A percentile compares a stretch with the other conserved stretches of the same genome.
Conservation (phyloP, 2,888 invertebrate species). For the Boloria euphrosyne region DNA sequence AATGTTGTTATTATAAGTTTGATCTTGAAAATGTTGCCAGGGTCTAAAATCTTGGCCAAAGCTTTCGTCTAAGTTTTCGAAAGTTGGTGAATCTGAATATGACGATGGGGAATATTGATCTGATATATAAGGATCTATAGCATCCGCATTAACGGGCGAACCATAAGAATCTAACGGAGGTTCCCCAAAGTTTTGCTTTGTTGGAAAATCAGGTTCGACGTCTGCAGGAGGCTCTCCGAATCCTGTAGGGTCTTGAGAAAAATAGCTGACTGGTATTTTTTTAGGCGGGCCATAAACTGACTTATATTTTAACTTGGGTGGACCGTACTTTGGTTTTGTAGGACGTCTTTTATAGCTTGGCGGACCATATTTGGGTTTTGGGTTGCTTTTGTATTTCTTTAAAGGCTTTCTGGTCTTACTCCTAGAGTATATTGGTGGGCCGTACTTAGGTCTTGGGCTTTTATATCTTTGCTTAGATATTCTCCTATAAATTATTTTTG, state of each 20-base stretch:
- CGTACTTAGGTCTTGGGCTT: constrained; percentile 50
- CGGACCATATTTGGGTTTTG: constrained; percentile 50
- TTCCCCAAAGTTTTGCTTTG: constrained; percentile 52
- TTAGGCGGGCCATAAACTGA: constrained; percentile 51
- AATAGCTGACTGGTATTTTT: constrained; percentile 42
- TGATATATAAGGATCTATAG: constrained; percentile 26
- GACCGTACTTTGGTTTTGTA: constrained; percentile 50
- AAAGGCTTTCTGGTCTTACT: constrained; percentile 51
- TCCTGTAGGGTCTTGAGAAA: constrained; percentile 45
- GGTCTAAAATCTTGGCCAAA: constrained; percentile 46
- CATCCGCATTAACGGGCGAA: constrained; percentile 43
- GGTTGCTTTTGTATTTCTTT: constrained; percentile 55
- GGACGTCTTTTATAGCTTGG: constrained; percentile 49
- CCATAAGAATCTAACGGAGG: constrained; percentile 65
- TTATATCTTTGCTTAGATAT: constrained; percentile 50
- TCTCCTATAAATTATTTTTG: constrained; percentile 60
- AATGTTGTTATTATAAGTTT: constrained; percentile 48
- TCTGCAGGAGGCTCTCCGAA: constrained; percentile 68
- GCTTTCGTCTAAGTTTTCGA: constrained; percentile 28
- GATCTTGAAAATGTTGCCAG: constrained; percentile 48
- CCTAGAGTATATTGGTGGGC: constrained; percentile 51
- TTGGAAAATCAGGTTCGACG: constrained; percentile 43
- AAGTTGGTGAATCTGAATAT: constrained; percentile 42
- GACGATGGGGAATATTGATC: constrained; percentile 45
- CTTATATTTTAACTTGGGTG: constrained; percentile 46